Base-by-base conservation (phyloP, 2,113 vertebrate species). In the Otus sunia region DNA sequence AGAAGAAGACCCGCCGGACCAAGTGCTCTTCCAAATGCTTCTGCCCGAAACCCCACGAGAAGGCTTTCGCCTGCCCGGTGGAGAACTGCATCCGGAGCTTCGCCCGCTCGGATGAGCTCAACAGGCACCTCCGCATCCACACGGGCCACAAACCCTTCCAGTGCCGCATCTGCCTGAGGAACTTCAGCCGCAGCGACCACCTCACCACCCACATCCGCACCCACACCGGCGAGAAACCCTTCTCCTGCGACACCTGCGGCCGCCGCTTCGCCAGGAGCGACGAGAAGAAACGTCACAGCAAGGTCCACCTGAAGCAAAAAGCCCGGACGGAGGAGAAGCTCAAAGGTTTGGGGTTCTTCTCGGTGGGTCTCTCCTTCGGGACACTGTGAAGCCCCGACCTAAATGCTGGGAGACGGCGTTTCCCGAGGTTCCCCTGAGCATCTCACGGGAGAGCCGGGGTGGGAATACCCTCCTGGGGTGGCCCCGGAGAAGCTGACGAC, bases 131-230 rank as follows among this genome's bases (percentile, higher is more conserved):
- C 90, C 99, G 99, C 62, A 99, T 99, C 98, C 99, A 99, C 96
- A 99, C 99, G 1, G 99, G 99, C 74, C 99, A 99, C 98, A 99
- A 99, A 74, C 99, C 99, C 52, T 99, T 99, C 98, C 99, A 99
- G 98, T 99, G 99, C 97, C 99, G 99, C 97, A 99, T 99, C 98
- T 99, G 99, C 97, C 94, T 99, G 98, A 98, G 99, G 94, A 99
- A 99, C 94, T 99, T 99, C 98, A 99, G 99, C 98, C 99, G 99
- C 91, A 99, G 99, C 43, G 99, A 99, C 96, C 99, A 99, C 98
- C 98, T 99, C 60, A 99, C 99, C 97, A 99, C 99, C 41, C 99
- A 99, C 98, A 99, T 99, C 97, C 98, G 99, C 97, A 99, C 99
- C 83, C 99, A 99, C 98, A 99, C 99, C 0, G 99, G 99, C 1